Conservation (phyloP, 2,113 vertebrate genomes). For the Psephotus haematonotus region DNA sequence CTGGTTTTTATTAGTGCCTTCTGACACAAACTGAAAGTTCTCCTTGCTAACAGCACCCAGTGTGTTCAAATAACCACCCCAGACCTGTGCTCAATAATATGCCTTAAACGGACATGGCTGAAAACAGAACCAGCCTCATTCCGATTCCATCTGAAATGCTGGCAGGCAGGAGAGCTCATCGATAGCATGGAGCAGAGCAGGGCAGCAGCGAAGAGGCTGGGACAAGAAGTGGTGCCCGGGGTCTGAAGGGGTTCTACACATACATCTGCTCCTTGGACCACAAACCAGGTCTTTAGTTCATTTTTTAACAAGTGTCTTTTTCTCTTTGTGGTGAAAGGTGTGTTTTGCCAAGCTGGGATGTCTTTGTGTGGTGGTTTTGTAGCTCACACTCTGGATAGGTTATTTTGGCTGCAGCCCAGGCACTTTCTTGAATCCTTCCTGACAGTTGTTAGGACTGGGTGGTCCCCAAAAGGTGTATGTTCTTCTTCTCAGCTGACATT, state of each 20-base stretch:
- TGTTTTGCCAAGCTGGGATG: background rate
- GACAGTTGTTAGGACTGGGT: background rate
- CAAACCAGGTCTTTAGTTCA: background rate
- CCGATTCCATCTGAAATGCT: background rate
- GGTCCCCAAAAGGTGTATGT: background rate
- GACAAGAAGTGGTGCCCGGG: background rate
- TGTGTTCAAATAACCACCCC: constrained; percentile 14
- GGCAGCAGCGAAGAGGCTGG: background rate
- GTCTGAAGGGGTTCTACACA: fast-evolving
- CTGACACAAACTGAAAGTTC: constrained; percentile 53
- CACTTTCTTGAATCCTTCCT: background rate
- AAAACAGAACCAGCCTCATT: constrained; percentile 26
- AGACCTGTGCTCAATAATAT: background rate
- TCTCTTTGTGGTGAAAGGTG: background rate
- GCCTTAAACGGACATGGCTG: background rate
- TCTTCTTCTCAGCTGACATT: background rate
- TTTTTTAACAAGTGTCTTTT: background rate
- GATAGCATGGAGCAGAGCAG: background rate
- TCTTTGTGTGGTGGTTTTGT: background rate
- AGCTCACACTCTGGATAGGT: background rate
- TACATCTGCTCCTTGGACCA: background rate
- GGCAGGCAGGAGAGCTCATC: background rate
- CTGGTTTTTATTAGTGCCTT: background rate
- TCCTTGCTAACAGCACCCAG: background rate
- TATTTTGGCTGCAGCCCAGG: background rate